Evolutionary conservation across 2,113 vertebrate species (phyloP), one percentile per base, ranked within the genome.

Genomic region (Lycocorax pyrrhopterus): DNA sequence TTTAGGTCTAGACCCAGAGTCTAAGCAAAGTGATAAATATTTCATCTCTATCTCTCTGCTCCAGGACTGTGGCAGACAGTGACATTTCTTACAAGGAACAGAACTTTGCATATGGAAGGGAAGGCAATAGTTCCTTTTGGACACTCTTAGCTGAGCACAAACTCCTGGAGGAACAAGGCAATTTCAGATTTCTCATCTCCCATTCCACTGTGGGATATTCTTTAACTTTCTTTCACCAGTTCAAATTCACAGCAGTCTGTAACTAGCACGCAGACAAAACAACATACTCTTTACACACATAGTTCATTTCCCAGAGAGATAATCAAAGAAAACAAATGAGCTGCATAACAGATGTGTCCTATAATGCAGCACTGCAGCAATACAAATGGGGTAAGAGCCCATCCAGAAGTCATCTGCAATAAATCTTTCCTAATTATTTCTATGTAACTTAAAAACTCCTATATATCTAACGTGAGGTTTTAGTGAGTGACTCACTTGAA

Each of bases 221-320:
- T 62, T 87, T 76, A 92, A 76, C 75, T 87, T 86, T 43, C 51
- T 90, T 89, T 83, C 71, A 35, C 35, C 82, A 66, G 29, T 77
- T 89, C 58, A 75, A 95, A 83, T 85, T 79, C 13, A 3, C 78
- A 91, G 76, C 74, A 87, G 71, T 82, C 83, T n/a, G 18, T 67
- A 92, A 88, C 76, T 81, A 91, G 86, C 63, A 62, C 0, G 9
- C 51, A 96, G 96, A 95, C 96, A 96, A 97, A 97, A 96, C 95
- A 95, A 87, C 55, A 43, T 63, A 66, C 46, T 85, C 78, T 85
- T 80, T 80, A 74, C 37, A 91, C 76, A 74, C 95, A 85, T 16
- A 88, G 89, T 87, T 91, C 84, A 91, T 73, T 89, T 95, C 89
- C 91, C 21, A 6, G n/a, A 94, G 71, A 83, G 84, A 94, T 85